Evolutionary conservation across 2,797 vertebrate genomes (phyloP).

Genomic region (Ficedula albicollis): DNA sequence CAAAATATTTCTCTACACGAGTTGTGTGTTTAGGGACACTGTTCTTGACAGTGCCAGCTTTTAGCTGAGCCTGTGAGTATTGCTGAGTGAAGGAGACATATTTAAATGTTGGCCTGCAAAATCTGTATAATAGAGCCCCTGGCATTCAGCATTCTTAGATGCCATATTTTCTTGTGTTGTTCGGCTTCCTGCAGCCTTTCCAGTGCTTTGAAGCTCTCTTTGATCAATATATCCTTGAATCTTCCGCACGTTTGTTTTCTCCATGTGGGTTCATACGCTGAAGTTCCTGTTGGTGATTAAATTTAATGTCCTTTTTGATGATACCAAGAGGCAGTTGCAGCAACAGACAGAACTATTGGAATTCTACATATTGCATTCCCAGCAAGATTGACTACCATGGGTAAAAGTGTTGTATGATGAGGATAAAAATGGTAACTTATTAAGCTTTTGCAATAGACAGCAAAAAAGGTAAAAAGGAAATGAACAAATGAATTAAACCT

Average conservation of each 20-base stretch:
- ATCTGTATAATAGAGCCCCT: background rate
- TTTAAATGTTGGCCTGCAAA: background rate
- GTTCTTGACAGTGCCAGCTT: background rate
- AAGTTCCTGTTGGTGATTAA: background rate
- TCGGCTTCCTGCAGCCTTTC: background rate
- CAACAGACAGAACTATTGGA: background rate
- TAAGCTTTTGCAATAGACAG: background rate
- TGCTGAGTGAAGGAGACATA: background rate
- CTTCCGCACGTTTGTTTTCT: background rate
- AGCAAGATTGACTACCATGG: background rate
- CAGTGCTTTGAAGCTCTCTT: background rate
- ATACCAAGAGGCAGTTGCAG: background rate
- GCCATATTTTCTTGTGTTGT: background rate
- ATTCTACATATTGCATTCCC: background rate
- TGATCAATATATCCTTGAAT: background rate
- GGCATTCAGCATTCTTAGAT: background rate
- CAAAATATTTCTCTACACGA: background rate
- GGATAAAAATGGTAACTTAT: background rate
- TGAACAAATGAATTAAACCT: background rate
- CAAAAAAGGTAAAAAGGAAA: background rate
- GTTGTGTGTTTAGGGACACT: background rate
- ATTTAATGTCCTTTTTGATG: background rate
- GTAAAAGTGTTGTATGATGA: background rate
- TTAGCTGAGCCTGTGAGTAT: background rate
- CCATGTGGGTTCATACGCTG: fast-evolving